Percentiles rank a stretch among this genome's conserved stretches.
phyloP scores from a whole-genome alignment of 2,113 vertebrate genomes.

The Ifrita kowaldi region DNA sequence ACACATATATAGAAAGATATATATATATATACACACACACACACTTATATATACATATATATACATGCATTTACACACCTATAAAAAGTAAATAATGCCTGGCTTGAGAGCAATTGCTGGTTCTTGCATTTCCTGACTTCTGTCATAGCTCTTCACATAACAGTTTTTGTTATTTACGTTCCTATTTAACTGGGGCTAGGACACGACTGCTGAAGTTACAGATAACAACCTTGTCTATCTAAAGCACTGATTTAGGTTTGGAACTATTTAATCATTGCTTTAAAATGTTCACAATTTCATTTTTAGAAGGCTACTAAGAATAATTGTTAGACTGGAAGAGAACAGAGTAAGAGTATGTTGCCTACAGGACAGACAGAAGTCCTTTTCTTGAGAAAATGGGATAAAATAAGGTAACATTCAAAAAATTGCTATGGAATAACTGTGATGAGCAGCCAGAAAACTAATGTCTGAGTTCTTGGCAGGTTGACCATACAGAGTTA shows the following conservation, averaged over 20 bases:
- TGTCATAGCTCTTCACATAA: neutral
- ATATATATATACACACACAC: too few species aligned
- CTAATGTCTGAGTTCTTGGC: neutral
- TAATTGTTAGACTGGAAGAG: neutral
- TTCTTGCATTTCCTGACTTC: neutral
- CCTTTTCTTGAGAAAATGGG: neutral
- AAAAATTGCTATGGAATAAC: neutral
- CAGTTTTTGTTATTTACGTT: neutral
- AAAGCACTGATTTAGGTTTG: neutral
- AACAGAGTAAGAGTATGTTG: neutral
- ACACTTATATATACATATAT: fast-evolving
- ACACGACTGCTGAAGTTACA: neutral
- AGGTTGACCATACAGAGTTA: neutral
- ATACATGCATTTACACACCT: fast-evolving
- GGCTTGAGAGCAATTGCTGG: neutral
- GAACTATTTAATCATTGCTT: neutral
- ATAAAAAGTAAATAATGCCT: neutral
- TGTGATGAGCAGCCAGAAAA: neutral
- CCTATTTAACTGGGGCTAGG: neutral
- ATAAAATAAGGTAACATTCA: neutral
- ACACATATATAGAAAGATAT: fast-evolving
- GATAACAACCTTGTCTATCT: neutral
- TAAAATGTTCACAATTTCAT: neutral
- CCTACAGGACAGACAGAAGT: neutral
- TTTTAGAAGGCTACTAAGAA: neutral